Percentiles rank a stretch among this genome's conserved stretches.
Conservation (phyloP, 2,888 invertebrate genomes). For the Zhengitettix transpicula region DNA sequence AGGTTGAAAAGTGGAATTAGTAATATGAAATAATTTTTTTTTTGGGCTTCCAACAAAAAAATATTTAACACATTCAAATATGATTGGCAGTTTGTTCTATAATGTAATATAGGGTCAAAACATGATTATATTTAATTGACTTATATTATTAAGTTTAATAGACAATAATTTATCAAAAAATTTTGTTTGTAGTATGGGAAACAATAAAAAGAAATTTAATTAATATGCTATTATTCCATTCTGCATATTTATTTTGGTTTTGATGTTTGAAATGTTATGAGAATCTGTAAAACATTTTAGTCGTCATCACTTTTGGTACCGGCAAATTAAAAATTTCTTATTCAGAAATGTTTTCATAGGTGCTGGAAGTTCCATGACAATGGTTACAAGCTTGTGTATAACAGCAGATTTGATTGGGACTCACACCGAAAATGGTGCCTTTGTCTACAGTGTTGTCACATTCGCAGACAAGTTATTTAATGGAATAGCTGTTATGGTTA, state of each 20-base stretch:
- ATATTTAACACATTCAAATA: no score
- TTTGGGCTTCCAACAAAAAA: no score
- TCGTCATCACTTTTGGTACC: no score
- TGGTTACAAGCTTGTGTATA: conserved; percentile 75
- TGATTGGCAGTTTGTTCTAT: no score
- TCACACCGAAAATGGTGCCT: conserved; percentile 73
- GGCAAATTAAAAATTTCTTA: neutral
- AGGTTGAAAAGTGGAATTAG: no score
- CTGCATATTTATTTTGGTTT: neutral
- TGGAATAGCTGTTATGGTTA: conserved; percentile 68
- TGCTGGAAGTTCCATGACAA: conserved; percentile 66
- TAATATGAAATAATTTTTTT: no score
- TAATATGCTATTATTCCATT: neutral
- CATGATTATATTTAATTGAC: no score
- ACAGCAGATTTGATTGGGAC: conserved; percentile 80
- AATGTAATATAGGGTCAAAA: no score
- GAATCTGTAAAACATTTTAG: no score
- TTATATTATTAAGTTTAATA: no score
- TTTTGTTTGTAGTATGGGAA: no score
- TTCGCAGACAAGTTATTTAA: conserved; percentile 86
- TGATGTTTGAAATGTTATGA: neutral
- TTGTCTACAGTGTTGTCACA: conserved; percentile 85
- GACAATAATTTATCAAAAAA: no score
- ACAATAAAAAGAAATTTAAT: neutral
- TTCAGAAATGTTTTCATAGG: conserved; percentile 25